Conservation (phyloP, 2,113 vertebrate genomes). For the Grammomys surdaster region DNA sequence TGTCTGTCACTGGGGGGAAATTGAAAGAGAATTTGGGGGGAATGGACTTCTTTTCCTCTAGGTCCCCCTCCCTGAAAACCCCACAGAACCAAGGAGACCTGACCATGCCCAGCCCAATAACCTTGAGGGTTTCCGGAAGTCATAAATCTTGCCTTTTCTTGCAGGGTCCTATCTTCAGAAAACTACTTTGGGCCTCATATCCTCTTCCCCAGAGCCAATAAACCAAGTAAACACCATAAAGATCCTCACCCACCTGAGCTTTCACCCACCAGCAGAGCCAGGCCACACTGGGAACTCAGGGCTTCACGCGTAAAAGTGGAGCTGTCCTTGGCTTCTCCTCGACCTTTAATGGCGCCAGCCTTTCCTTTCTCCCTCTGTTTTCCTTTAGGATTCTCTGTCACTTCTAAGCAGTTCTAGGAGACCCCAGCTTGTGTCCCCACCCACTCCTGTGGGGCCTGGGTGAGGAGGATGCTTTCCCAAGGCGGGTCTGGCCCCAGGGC, state of each 20-base stretch:
- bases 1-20: background rate
- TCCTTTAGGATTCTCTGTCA: background rate
- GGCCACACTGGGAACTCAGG: background rate
- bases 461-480: slow-evolving; percentile 64
- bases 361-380: background rate
- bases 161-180: slow-evolving; percentile 66
- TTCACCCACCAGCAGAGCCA: background rate
- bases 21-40: background rate
- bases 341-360: background rate
- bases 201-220: slow-evolving; percentile 75
- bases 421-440: background rate
- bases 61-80: background rate
- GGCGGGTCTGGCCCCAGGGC: slow-evolving; percentile 47
- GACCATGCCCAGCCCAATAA: slow-evolving; percentile 37
- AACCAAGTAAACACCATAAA: slow-evolving; percentile 82
- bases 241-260: slow-evolving; percentile 11
- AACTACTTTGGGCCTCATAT: slow-evolving; percentile 50
- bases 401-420: background rate
- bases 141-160: slow-evolving; percentile 70
- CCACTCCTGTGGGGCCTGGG: background rate
- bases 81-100: background rate
- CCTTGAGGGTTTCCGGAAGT: slow-evolving; percentile 70
- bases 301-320: fast-evolving
- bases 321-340: too few relatives aligned
- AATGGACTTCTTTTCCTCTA: background rate